A percentile compares a stretch with the other conserved stretches of the same genome.
Conservation (phyloP, 2,888 invertebrate genomes). For the Phragmatobia fuliginosa region DNA sequence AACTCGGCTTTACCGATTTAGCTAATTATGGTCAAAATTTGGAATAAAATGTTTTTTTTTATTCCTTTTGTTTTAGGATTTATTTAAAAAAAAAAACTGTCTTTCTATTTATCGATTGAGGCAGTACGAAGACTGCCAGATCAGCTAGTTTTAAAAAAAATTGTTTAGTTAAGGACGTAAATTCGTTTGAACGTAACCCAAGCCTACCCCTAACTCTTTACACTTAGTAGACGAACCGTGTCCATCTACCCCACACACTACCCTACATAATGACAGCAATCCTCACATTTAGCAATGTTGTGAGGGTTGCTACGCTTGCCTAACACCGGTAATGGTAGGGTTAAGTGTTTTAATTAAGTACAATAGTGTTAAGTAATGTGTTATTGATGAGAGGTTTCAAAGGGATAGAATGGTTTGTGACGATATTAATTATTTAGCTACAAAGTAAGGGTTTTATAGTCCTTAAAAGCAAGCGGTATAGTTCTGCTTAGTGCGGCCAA, state of each 20-base stretch:
- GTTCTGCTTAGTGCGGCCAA: background rate
- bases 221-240: slow-evolving; percentile 13
- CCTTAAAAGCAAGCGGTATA: background rate
- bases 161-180: no score
- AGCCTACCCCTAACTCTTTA: background rate
- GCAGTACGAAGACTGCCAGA: no score
- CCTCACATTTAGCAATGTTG: slow-evolving; percentile 6
- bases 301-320: slow-evolving; percentile 14
- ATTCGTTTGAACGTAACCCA: background rate
- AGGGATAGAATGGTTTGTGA: background rate
- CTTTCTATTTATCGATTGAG: no score
- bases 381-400: slow-evolving; percentile 10
- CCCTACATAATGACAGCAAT: slow-evolving; percentile 18
- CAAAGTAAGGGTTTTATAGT: background rate
- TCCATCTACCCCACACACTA: slow-evolving; percentile 15
- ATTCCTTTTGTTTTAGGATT: no score
- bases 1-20: no score
- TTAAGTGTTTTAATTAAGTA: slow-evolving; percentile 23
- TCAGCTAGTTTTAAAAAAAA: no score
- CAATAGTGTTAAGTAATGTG: slow-evolving; percentile 12
- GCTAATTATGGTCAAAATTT: no score
- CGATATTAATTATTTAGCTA: background rate
- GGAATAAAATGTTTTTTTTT: no score
- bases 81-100: no score
- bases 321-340: slow-evolving; percentile 14